Evolutionary conservation across 2,797 vertebrate species (phyloP), one percentile per base, ranked within the genome.

Genomic region (Australoheros facetus): DNA sequence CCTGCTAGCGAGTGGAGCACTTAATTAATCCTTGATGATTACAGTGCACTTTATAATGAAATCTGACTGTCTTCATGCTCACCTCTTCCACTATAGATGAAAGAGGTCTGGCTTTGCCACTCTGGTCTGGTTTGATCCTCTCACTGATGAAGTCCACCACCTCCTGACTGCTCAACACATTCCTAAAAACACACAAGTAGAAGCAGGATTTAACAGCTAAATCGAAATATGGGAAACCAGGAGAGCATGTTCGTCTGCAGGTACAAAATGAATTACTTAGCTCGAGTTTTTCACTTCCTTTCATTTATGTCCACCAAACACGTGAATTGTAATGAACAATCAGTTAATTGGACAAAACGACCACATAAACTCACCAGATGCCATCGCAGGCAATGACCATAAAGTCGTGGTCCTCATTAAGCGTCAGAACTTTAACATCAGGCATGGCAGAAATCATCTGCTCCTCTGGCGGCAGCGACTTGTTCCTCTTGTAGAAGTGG

Each of bases 371-470:
- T 95, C 89, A 99, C 98, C 98, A 99, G 93, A 99, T 99, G 62
- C 98, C 98, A 48, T 99, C 98, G 12, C 98, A 99, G 72, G 98
- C 98, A 32, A 99, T 98, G 90, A 99, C 97, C 98, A 99, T 99
- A 89, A 99, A 99, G 82, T 99, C 97, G 0, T 99, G 97, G 55
- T 99, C 96, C 0, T 97, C 97, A 0, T 97, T 98, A 80, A 99
- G 96, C 2, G 97, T 97, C 93, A 99, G 92, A 83, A 98, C 96
- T 92, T 99, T 99, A 87, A 99, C 96, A 45, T 99, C 98, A 0
- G 98, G 98, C 93, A 98, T 91, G 1, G 98, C 96, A 9, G 98
- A 99, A 87, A 99, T 99, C 98, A 99, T 99, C 94, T 99, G 98
- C 82, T 99, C 97, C 82, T 99, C 97, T 0, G 98, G 96, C 7